phyloP scores from a whole-genome alignment of 2,888 invertebrate genomes.

The Maniola hyperantus region DNA sequence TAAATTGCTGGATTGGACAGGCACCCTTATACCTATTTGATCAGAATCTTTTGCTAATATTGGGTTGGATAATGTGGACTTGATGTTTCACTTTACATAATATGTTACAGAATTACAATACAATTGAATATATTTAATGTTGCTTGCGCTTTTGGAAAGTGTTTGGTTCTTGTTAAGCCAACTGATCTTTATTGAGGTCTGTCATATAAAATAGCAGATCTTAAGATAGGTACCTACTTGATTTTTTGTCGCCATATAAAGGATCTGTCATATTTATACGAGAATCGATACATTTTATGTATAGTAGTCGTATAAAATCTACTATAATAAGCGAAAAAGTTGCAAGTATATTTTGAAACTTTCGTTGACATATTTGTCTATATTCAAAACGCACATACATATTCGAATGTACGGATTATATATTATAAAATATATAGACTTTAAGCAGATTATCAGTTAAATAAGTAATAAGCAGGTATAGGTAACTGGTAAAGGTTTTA shows the following conservation, averaged over 20 bases:
- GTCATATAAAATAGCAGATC: conserved; percentile 1
- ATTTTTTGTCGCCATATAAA: not conserved
- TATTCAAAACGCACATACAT: conserved; percentile 7
- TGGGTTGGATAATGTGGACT: not conserved
- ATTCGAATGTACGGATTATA: not conserved
- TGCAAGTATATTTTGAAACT: not conserved
- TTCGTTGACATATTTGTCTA: not conserved
- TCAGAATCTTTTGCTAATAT: not conserved
- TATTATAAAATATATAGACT: not conserved
- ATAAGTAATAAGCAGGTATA: not conserved
- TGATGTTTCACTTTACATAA: not conserved
- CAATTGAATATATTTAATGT: conserved; percentile 1
- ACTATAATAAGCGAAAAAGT: not conserved
- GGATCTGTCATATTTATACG: not conserved
- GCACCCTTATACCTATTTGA: not conserved
- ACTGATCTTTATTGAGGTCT: conserved; percentile 15
- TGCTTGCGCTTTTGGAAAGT: conserved; percentile 10
- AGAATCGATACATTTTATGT: not conserved
- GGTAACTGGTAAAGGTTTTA: not conserved
- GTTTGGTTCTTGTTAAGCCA: not conserved
- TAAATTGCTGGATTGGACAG: too few species aligned
- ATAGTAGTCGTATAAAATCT: not conserved
- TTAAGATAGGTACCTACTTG: not conserved
- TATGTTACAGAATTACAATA: not conserved
- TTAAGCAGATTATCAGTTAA: not conserved